Base-by-base conservation (phyloP, 2,797 vertebrate genomes). In the Tangara arthus region DNA sequence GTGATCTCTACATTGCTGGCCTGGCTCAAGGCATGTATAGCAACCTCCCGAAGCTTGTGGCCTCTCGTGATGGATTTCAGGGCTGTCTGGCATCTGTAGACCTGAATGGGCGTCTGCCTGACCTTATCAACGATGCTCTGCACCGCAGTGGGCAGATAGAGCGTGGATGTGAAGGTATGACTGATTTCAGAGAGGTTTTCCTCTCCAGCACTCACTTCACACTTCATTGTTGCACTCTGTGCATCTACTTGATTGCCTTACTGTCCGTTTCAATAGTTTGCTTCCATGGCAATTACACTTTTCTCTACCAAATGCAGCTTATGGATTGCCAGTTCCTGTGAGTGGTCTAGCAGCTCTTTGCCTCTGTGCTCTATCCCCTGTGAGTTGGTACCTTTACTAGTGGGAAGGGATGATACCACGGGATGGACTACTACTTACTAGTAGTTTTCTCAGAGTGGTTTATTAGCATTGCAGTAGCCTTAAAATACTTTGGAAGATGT, bases 131-230 rank as follows among this genome's bases (percentile, higher is more conserved):
- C 0, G 99, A 99, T 1, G 99, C 99, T 41, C 95, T 99, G 94
- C 99, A 99, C 92, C 98, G 99, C 96, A 99, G 99, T 4, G 99
- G 99, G 52, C 99, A 99, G 98, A 99, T 99, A 8, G 99, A 99
- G 87, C 99, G 99, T 22, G 99, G 99, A 98, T 99, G 99, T 11
- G 99, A 99, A 99, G 99, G 99, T 99, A 99, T 96, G 86, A 84
- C 93, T 87, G 98, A 96, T 87, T 79, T 73, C 71, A 81, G 77
- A 90, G 97, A 46, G 80, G 96, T 97, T 97, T 71, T 91, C 80
- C 97, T 97, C 70, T 92, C 95, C 63, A 84, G 69, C 73, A 37
- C 39, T 56, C 50, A 80, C 86, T 73, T 71, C 44, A 26, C 78
- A 47, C 56, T 90, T 89, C 47, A n/a, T 71, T 52, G 19, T 64